Evolutionary conservation across 2,113 vertebrate species (phyloP), one percentile per base, ranked within the genome.

Genomic region (Sakesphorus luctuosus): DNA sequence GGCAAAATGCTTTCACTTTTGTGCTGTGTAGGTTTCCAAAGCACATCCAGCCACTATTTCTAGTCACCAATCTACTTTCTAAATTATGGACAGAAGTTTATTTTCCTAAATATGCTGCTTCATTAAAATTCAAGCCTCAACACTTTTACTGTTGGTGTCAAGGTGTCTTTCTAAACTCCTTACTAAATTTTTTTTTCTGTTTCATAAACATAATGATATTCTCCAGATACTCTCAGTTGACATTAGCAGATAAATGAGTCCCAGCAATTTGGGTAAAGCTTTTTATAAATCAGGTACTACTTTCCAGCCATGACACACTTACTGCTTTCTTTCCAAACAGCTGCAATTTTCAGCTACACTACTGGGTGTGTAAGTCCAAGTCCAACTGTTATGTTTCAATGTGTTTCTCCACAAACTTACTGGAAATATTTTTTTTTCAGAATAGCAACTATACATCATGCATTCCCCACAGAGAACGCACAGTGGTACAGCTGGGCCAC

Each of bases 281-380:
- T 87, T 24, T 46, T 56, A 69, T 49, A 80, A 59, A 71, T 52
- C 55, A 91, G 58, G 46, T 20, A 55, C 26, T 69, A 7, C 33
- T 79, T 92, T 71, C 46, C n/a, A 66, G 18, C 58, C 25, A 76
- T 8, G 36, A 82, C 20, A 84, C 35, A 63, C 29, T 9, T 89
- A 94, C 11, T 88, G n/a, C 23, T 58, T 96, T 93, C 23, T 58
- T 96, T 93, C 35, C 72, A 87, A 72, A 83, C 24, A 43, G 24
- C 76, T 79, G 50, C 50, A 94, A 67, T 62, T 71, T 65, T 69
- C 73, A 96, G 74, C 55, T 61, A 44, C 8, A 53, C 11, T 62
- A 31, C 4, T 74, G 65, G 53, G 26, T 66, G 28, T 47, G 26
- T 50, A 78, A 82, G 82, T 71, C 58, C 58, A 92, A 79, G 17